phyloP scores from a whole-genome alignment of 1,140 invertebrate species.

The Brachionus calyciflorus region DNA sequence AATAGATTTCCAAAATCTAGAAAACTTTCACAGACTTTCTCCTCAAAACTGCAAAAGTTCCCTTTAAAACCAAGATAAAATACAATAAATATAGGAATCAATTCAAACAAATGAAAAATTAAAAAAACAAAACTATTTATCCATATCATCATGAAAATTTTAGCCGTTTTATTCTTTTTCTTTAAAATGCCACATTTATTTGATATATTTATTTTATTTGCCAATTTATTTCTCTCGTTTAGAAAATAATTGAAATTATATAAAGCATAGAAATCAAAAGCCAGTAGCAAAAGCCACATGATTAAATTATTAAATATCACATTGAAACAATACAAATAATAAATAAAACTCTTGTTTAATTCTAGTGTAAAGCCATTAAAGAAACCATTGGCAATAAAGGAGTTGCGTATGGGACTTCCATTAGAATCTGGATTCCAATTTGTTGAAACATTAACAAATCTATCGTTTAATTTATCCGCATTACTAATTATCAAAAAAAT shows the following conservation, averaged over 20 bases:
- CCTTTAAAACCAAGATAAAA: not conserved
- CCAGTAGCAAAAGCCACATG: not conserved
- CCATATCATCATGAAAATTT: not conserved
- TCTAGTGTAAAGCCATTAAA: not conserved
- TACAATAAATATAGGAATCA: not conserved
- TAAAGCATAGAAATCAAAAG: not conserved
- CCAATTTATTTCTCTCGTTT: not conserved
- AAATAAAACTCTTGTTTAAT: not conserved
- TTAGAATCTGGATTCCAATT: not conserved
- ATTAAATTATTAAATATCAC: not conserved
- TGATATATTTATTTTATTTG: not conserved
- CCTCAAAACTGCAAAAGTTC: not conserved
- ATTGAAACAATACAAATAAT: not conserved
- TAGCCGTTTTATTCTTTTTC: not conserved
- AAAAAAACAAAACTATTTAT: not conserved
- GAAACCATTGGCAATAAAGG: not conserved
- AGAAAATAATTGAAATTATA: not conserved
- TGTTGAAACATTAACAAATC: not conserved
- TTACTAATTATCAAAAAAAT: not conserved
- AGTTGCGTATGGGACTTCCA: not conserved
- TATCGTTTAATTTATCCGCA: not conserved
- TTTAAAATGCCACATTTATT: not conserved
- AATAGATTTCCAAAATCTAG: constrained; percentile 2
- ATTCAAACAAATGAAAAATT: not conserved
- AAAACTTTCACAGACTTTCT: constrained; percentile 15